Percentiles rank a stretch among this genome's conserved stretches.
Conservation (phyloP, 2,888 invertebrate species). For the Nemurella pictetii region DNA sequence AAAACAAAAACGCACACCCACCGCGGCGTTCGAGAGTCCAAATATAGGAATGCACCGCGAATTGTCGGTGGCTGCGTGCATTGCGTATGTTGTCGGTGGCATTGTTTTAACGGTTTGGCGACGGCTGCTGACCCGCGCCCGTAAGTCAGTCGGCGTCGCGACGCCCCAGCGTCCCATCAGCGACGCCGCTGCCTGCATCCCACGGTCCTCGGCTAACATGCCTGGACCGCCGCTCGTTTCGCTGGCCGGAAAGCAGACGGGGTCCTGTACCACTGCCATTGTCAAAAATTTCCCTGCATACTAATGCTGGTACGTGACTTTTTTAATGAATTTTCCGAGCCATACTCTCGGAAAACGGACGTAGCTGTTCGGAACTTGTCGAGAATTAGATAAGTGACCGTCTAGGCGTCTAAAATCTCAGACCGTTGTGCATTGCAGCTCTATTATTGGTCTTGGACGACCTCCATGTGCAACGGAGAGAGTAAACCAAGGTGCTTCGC, state of each 20-base stretch:
- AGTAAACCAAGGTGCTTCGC: neutral
- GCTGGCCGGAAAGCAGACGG: no score
- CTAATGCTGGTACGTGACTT: no score
- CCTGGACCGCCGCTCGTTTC: no score
- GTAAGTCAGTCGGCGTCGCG: neutral
- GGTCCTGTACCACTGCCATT: no score
- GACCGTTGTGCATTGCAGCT: neutral
- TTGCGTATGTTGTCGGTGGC: neutral
- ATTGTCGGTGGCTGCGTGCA: neutral
- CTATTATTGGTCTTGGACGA: neutral
- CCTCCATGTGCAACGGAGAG: neutral
- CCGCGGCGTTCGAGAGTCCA: neutral
- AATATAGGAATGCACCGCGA: neutral
- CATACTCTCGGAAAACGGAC: no score
- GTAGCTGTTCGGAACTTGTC: no score
- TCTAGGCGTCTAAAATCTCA: no score
- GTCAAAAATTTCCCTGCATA: no score
- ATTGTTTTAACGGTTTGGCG: neutral
- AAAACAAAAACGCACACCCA: neutral
- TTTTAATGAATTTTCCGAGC: no score
- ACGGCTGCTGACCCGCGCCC: neutral
- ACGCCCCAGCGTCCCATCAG: neutral
- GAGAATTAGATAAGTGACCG: no score
- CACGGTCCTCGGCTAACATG: no score
- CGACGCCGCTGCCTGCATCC: neutral